phyloP scores from a whole-genome alignment of 2,888 invertebrate species.

The Diplolepis rosae region DNA sequence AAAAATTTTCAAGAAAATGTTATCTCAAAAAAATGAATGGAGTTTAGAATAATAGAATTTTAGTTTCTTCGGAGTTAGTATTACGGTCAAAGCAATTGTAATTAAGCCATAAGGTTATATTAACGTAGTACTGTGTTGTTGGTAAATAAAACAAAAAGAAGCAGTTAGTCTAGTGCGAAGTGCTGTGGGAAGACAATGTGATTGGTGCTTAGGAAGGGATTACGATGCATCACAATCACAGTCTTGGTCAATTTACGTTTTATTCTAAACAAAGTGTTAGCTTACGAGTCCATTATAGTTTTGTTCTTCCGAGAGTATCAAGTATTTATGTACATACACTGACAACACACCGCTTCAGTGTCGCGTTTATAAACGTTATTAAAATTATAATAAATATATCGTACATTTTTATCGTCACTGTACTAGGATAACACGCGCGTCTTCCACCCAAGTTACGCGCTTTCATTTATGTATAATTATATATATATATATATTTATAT shows the following conservation, averaged over 20 bases:
- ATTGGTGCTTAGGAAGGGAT: conserved; percentile 33
- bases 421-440: conserved; percentile 35
- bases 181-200: conserved; percentile 42
- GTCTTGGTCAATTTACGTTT: conserved; percentile 72
- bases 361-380: conserved; percentile 72
- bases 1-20: too few relatives aligned
- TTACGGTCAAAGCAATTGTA: neutral
- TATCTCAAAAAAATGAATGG: too few relatives aligned
- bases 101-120: neutral
- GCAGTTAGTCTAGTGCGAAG: conserved; percentile 58
- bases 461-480: conserved; percentile 46
- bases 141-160: conserved; percentile 63
- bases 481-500: conserved; percentile 51
- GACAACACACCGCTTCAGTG: conserved; percentile 48
- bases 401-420: conserved; percentile 61
- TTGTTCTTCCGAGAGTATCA: conserved; percentile 58
- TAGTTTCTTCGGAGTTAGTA: neutral
- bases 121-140: conserved; percentile 60
- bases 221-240: conserved; percentile 59
- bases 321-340: conserved; percentile 68
- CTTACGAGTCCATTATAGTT: conserved; percentile 68
- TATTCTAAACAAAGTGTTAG: conserved; percentile 73
- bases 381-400: conserved; percentile 73
- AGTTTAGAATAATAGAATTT: neutral
- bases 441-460: conserved; percentile 38